phyloP scores from a whole-genome alignment of 2,113 vertebrate species.

The Heterotis niloticus region DNA sequence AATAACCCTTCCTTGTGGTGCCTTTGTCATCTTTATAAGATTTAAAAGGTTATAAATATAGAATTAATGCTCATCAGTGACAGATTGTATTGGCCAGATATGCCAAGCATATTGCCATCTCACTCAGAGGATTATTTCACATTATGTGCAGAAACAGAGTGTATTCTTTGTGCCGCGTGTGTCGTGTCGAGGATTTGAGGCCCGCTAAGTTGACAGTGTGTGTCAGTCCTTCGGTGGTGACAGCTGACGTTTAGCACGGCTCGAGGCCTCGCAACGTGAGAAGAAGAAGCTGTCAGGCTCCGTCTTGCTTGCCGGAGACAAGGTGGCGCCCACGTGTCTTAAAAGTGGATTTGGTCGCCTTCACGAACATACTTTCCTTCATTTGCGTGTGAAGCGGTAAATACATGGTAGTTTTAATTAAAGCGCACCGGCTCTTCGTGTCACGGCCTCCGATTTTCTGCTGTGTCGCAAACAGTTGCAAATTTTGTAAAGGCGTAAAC shows the following conservation, averaged over 20 bases:
- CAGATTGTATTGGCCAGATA: conserved; percentile 73
- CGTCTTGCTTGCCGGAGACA: conserved; percentile 21
- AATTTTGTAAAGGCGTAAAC: too few species aligned
- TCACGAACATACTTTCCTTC: conserved; percentile 7
- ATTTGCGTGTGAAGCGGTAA: not conserved
- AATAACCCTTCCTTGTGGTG: conserved; percentile 62
- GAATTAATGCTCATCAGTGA: conserved; percentile 68
- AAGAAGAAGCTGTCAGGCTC: conserved; percentile 20
- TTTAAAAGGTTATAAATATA: conserved; percentile 70
- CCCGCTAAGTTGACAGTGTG: conserved; percentile 69
- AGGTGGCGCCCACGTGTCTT: not conserved
- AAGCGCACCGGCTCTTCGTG: too few species aligned
- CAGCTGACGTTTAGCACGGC: conserved; percentile 65
- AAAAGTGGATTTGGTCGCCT: conserved; percentile 11
- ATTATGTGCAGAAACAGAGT: conserved; percentile 64
- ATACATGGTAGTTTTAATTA: not conserved
- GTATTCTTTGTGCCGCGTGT: conserved; percentile 53
- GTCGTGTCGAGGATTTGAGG: conserved; percentile 64
- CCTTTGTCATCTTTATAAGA: conserved; percentile 63
- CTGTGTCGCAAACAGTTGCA: too few species aligned
- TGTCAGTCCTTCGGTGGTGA: conserved; percentile 68
- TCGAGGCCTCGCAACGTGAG: conserved; percentile 32
- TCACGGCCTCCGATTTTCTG: too few species aligned
- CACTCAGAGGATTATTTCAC: conserved; percentile 67
- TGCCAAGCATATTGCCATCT: conserved; percentile 68